phyloP scores from a whole-genome alignment of 2,113 vertebrate species.

The Mixornis gularis region DNA sequence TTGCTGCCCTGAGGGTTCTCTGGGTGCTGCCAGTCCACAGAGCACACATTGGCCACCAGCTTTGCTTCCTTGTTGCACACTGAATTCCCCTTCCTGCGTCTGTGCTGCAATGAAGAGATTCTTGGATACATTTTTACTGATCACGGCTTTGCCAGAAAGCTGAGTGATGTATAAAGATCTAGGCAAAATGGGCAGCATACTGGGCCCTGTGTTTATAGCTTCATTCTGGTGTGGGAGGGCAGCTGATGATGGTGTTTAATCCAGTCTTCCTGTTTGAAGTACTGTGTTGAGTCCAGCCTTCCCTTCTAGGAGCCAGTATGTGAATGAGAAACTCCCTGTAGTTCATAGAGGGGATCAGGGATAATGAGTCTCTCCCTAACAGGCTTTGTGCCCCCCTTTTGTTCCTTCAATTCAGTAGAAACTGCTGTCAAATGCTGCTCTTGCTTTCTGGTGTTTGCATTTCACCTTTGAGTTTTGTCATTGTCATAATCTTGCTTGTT shows the following conservation, averaged over 20 bases:
- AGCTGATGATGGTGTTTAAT: neutral
- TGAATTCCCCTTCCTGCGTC: neutral
- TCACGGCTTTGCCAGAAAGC: neutral
- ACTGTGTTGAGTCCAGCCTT: neutral
- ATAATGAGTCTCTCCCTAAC: neutral
- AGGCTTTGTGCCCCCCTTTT: slow-evolving; percentile 17
- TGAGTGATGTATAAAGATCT: neutral
- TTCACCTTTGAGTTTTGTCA: slow-evolving; percentile 35
- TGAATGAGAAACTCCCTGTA: slow-evolving; percentile 5
- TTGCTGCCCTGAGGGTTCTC: neutral
- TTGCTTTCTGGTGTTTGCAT: neutral
- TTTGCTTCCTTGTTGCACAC: neutral
- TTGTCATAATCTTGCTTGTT: neutral
- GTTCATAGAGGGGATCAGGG: neutral
- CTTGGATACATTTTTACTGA: neutral
- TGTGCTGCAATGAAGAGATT: neutral
- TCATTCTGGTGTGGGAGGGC: neutral
- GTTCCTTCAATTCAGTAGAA: slow-evolving; percentile 1
- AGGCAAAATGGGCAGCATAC: neutral
- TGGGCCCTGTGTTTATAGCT: neutral
- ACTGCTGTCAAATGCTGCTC: neutral
- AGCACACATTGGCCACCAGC: neutral
- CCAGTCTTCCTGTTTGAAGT: neutral
- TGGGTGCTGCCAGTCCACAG: neutral
- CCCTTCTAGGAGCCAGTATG: neutral